A percentile compares a stretch with the other conserved stretches of the same genome.
Evolutionary conservation across 1,140 invertebrate genomes (phyloP).

Genomic region (Ips typographus): DNA sequence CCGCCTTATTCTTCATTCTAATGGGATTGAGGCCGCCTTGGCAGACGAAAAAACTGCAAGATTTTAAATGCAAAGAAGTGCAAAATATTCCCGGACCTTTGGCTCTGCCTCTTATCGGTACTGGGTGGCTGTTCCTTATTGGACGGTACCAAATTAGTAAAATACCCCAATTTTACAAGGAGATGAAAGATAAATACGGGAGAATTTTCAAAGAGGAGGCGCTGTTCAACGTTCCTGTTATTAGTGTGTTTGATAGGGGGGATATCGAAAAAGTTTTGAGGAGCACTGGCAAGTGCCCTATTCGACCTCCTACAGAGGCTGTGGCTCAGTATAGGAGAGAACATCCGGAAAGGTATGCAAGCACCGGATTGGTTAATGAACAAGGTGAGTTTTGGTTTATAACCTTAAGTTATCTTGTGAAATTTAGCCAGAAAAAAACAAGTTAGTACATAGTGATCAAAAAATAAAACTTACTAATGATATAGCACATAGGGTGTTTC

Average conservation of each 20-base stretch:
- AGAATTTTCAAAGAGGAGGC: slow-evolving; percentile 75
- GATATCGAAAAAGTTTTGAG: slow-evolving; percentile 79
- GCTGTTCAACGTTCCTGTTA: slow-evolving; percentile 70
- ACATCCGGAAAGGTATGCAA: slow-evolving; percentile 76
- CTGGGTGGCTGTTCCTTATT: slow-evolving; percentile 72
- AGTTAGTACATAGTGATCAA: too few relatives aligned
- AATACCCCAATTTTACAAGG: slow-evolving; percentile 76
- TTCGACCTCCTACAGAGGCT: slow-evolving; percentile 80
- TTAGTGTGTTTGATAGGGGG: slow-evolving; percentile 72
- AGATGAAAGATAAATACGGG: slow-evolving; percentile 73
- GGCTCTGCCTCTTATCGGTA: slow-evolving; percentile 74
- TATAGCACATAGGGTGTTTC: too few relatives aligned
- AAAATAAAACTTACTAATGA: too few relatives aligned
- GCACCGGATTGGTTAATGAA: slow-evolving; percentile 79
- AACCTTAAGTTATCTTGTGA: neutral
- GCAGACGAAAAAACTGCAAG: slow-evolving; percentile 32
- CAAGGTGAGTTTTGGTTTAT: slow-evolving; percentile 53
- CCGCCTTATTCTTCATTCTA: slow-evolving; percentile 37
- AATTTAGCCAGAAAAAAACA: neutral
- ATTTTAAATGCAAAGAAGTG: slow-evolving; percentile 25
- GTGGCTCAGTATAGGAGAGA: slow-evolving; percentile 73
- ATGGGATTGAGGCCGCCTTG: slow-evolving; percentile 42
- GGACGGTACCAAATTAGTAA: slow-evolving; percentile 71
- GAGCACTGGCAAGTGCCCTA: slow-evolving; percentile 70
- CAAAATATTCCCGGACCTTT: slow-evolving; percentile 70